Evolutionary conservation across 2,888 invertebrate genomes (phyloP), one percentile per base, ranked within the genome.

Genomic region (Conus canariensis): DNA sequence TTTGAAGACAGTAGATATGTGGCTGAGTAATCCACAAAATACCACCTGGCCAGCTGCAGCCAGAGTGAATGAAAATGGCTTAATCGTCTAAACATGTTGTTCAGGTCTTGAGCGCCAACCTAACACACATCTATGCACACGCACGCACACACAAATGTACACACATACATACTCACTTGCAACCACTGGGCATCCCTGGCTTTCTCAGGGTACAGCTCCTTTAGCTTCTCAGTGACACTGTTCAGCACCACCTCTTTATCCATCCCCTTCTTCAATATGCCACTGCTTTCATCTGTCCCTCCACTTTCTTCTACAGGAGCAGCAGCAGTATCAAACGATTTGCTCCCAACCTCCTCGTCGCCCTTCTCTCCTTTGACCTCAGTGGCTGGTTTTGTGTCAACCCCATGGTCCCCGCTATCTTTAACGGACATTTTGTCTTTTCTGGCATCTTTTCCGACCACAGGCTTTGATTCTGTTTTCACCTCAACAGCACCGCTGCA

Each of bases 81-180:
- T 45, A 45, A 45, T 45, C 45, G 4, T 45, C 45, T 45, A 45
- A 4, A 45, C 45, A 45, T 45, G 45, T 45, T 45, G 45, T 45
- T 45, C 45, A 45, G 45, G 45, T 3, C 45, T 45, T 1, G 45
- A 45, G 45, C 45, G 45, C 45, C 45, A 45, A 45, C 45, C 45
- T 45, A 45, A 45, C 45, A 45, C 45, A 45, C 45, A 45, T 45
- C 45, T 45, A 3, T 45, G 45, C 45, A 83, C 56, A 56, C n/a
- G 22, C 10, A 12, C 6, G 58, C 22, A 83, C 22, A 83, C 16
- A 83, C 82, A 58, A 9, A 83, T n/a, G 22, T 9, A 80, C 77
- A 77, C 77, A 77, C 16, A 80, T 12, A 80, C 77, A 80, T 30
- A 30, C 77, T 10, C 77, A 87, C 87, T 74, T 87, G 74, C n/a